A percentile compares a stretch with the other conserved stretches of the same genome.
phyloP scores from a whole-genome alignment of 2,113 vertebrate species.

The Catagonus wagneri region DNA sequence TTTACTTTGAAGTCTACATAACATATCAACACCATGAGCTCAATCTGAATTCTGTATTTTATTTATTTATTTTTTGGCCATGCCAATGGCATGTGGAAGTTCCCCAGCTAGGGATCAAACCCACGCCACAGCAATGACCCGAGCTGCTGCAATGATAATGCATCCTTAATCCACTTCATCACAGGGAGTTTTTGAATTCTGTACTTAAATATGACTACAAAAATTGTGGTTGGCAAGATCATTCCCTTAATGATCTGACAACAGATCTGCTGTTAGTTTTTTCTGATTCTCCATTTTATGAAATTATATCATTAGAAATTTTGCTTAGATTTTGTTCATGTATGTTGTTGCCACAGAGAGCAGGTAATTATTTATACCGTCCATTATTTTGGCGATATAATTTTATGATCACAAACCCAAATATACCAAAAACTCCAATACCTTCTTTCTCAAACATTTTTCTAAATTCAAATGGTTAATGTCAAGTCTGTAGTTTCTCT shows the following conservation, averaged over 20 bases:
- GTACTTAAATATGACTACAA: neutral
- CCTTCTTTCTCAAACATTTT: neutral
- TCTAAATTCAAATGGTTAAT: neutral
- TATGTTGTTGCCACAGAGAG: neutral
- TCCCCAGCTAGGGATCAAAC: too few species aligned
- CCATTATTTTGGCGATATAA: neutral
- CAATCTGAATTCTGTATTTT: neutral
- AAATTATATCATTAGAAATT: neutral
- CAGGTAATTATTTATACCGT: neutral
- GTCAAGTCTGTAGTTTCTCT: neutral
- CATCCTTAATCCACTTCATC: too few species aligned
- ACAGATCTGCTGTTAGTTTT: neutral
- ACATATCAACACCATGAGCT: neutral
- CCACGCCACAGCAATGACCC: too few species aligned
- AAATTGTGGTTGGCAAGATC: neutral
- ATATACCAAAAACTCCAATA: neutral
- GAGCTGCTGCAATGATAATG: too few species aligned
- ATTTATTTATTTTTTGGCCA: too few species aligned
- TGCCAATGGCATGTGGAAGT: too few species aligned
- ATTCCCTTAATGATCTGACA: neutral
- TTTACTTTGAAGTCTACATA: neutral
- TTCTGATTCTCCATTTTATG: neutral
- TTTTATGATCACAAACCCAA: neutral
- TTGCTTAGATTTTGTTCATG: neutral
- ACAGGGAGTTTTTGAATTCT: neutral